Conservation (phyloP, 2,888 invertebrate species). For the Drosophila niveifrons region DNA sequence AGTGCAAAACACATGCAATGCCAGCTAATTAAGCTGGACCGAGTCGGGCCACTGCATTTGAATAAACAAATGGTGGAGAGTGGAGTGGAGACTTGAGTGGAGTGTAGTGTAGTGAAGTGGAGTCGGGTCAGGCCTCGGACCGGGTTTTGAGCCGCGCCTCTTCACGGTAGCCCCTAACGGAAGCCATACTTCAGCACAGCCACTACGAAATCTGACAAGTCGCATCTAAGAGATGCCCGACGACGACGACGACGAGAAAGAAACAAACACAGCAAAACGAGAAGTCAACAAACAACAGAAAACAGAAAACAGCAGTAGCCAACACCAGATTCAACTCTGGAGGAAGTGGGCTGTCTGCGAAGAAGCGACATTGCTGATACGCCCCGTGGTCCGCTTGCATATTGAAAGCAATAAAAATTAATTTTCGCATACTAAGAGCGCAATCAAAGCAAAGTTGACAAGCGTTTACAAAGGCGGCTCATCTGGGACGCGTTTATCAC, state of each 20-base stretch:
- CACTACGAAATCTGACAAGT: conserved; percentile 73
- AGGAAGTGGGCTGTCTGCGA: conserved; percentile 65
- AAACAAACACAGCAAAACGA: conserved; percentile 28
- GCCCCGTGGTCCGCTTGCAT: conserved; percentile 71
- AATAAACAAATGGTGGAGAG: conserved; percentile 27
- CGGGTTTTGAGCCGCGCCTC: conserved; percentile 41
- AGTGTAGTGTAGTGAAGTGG: conserved; percentile 9
- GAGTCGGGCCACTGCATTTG: conserved; percentile 65
- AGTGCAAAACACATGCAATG: conserved; percentile 78
- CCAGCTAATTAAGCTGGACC: conserved; percentile 71
- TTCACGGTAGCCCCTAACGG: conserved; percentile 78
- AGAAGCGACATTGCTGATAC: conserved; percentile 64
- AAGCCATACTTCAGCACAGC: conserved; percentile 77
- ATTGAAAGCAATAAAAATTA: conserved; percentile 77
- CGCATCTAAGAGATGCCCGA: conserved; percentile 73
- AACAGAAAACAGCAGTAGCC: conserved; percentile 49
- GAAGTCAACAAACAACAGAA: conserved; percentile 32
- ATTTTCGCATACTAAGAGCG: conserved; percentile 77
- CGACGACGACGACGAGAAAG: conserved; percentile 33
- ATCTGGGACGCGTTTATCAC: conserved; percentile 70
- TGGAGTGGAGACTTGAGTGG: not conserved
- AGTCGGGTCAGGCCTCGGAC: conserved; percentile 20
- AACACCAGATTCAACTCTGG: not conserved
- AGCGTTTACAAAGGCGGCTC: conserved; percentile 77
- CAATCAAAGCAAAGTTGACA: conserved; percentile 78